phyloP scores from a whole-genome alignment of 2,113 vertebrate species.

The Aplodontia rufa region DNA sequence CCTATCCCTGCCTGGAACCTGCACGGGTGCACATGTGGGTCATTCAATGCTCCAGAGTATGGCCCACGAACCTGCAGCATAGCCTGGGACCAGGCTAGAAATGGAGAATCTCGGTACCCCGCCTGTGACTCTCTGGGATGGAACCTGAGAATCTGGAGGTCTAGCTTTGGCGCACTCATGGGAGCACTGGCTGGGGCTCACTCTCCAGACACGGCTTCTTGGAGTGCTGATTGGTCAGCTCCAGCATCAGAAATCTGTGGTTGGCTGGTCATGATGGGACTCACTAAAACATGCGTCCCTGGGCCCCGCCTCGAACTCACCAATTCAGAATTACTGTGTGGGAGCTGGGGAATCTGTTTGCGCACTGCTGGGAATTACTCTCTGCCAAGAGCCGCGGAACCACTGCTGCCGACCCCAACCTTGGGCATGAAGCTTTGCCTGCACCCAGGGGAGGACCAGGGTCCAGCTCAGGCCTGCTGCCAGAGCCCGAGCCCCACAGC shows the following conservation, averaged over 20 bases:
- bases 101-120: background rate
- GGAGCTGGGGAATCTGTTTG: background rate
- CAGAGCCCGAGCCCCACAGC: background rate
- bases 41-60: background rate
- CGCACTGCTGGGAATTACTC: background rate
- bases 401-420: background rate
- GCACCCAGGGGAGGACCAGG: background rate
- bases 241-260: background rate
- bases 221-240: background rate
- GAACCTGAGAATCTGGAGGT: background rate
- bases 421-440: background rate
- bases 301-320: background rate
- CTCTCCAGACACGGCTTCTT: background rate
- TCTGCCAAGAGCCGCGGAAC: background rate
- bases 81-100: background rate
- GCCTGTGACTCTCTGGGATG: accelerated
- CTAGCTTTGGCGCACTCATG: background rate
- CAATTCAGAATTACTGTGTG: background rate
- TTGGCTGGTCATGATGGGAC: background rate
- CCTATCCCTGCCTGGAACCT: background rate
- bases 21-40: accelerated
- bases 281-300: background rate
- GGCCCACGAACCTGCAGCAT: background rate
- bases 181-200: background rate
- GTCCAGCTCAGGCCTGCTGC: background rate